Conservation (phyloP, 2,797 vertebrate genomes). For the Labeo calbasu region DNA sequence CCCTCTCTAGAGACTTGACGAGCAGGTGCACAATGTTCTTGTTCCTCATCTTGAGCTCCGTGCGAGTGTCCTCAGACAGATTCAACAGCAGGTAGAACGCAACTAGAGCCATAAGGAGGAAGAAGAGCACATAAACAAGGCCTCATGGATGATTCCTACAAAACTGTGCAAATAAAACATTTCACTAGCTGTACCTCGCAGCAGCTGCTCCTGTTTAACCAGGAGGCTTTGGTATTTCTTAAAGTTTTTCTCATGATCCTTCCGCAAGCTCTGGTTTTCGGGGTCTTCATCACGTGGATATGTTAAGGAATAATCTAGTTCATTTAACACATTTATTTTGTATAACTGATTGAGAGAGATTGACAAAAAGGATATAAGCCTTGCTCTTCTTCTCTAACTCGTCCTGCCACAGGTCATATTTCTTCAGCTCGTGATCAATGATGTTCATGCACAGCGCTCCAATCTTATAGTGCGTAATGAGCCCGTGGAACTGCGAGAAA, state of each 20-base stretch:
- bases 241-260: conserved; percentile 89
- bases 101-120: conserved; percentile 73
- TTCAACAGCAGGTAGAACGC: conserved; percentile 91
- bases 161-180: not conserved
- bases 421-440: conserved; percentile 94
- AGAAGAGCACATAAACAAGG: conserved; percentile 1
- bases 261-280: conserved; percentile 87
- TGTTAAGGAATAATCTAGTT: conserved; percentile 71
- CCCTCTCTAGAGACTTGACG: conserved; percentile 88
- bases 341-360: not conserved
- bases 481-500: conserved; percentile 92
- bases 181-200: conserved; percentile 81
- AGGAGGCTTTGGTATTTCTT: conserved; percentile 93
- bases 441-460: conserved; percentile 93
- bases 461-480: conserved; percentile 93
- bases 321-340: not conserved
- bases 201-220: conserved; percentile 91
- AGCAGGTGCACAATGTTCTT: conserved; percentile 93
- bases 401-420: conserved; percentile 92
- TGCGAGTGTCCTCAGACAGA: conserved; percentile 90
- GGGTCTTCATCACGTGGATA: conserved; percentile 85
- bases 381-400: conserved; percentile 93
- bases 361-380: conserved; percentile 88
- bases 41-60: conserved; percentile 95
- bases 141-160: not conserved